Conservation (phyloP, 1,140 invertebrate species). For the Pinna nobilis region DNA sequence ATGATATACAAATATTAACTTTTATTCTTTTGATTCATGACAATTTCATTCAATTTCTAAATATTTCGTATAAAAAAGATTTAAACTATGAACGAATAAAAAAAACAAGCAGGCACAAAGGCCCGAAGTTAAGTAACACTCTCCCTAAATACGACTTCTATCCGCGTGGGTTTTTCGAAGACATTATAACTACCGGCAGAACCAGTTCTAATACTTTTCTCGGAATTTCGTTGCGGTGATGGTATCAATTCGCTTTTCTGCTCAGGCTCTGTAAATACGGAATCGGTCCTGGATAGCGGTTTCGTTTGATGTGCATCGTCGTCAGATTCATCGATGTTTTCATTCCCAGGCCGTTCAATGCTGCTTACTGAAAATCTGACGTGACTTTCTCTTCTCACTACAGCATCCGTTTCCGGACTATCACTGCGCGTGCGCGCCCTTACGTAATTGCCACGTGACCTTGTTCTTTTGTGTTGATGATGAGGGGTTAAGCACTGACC, state of each 20-base stretch:
- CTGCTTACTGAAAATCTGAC: conserved; percentile 35
- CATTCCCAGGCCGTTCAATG: too few species aligned
- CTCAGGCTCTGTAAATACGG: not conserved
- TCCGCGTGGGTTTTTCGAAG: not conserved
- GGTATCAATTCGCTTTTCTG: not conserved
- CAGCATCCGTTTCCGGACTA: conserved; percentile 13
- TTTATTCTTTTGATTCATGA: too few species aligned
- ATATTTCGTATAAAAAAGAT: too few species aligned
- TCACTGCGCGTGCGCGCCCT: conserved; percentile 35
- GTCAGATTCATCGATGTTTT: not conserved
- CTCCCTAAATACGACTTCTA: not conserved
- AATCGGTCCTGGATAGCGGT: not conserved
- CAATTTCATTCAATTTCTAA: too few species aligned
- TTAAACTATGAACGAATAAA: too few species aligned
- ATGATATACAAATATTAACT: too few species aligned
- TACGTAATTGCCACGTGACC: conserved; percentile 32
- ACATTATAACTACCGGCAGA: not conserved
- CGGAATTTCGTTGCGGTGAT: not conserved
- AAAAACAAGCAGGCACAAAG: too few species aligned
- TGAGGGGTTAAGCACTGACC: not conserved
- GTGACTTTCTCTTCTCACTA: conserved; percentile 21
- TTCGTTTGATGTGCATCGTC: not conserved
- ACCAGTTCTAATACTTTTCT: not conserved
- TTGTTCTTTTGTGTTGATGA: conserved; percentile 14
- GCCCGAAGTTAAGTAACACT: not conserved